Base-by-base conservation (phyloP, 2,797 vertebrate species). In the Graptemys geographica region DNA sequence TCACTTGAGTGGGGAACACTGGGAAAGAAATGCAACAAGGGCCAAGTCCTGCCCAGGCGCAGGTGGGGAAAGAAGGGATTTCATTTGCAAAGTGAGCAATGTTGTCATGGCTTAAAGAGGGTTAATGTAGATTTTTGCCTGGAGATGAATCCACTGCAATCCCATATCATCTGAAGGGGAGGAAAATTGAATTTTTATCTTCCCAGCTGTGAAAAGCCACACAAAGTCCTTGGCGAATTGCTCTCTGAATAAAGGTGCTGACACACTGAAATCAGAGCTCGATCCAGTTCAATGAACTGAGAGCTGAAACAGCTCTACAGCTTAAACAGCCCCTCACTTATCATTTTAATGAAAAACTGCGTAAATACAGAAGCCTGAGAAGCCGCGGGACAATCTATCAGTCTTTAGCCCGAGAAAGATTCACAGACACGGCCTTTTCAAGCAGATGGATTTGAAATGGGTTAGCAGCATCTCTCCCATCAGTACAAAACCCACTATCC, bases 181-280 rank as follows among this genome's bases (percentile, higher is more conserved):
- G 89, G 88, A 90, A 96, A 96, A 94, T 6, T 1, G 49, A 89
- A 11, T 62, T 83, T 55, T 93, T 93, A 5, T 8, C 62, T 62
- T 28, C 13, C 51, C 69, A 19, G 59, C 85, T 86, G 62, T 89
- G 87, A 84, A 84, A 83, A 80, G 56, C 69, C 79, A 86, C 13
- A 55, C n/a, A 81, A 89, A 76, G 41, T 13, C 72, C 76, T 3
- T 11, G 79, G 37, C 33, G 15, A 51, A 57, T 13, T 0, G 12
- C 16, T 83, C 84, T 79, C n/a, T 83, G 84, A 88, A 90, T 21
- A 87, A 81, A 87, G 1, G 1, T 10, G 6, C 6, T 93, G 89
- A 89, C 53, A 44, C 41, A 41, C 62, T 92, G 83, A 94, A 87
- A 89, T 0, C 2, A 57, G 80, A 87, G 59, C 56, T 69, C 0